Evolutionary conservation across 2,113 vertebrate species (phyloP).

Genomic region (Corynorhinus townsendii): DNA sequence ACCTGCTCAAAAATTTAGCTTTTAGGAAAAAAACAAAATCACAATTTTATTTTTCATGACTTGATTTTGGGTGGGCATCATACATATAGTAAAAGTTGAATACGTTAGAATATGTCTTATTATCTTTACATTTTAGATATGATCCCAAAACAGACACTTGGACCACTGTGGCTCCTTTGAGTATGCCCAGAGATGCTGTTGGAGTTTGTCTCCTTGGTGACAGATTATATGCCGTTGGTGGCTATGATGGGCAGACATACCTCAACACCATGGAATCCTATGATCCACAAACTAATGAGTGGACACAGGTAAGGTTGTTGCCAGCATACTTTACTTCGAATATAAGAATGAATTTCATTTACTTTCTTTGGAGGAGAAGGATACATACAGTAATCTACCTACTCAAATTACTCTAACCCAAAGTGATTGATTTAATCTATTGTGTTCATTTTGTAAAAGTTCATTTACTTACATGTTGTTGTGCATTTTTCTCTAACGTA

Average conservation of each 20-base stretch:
- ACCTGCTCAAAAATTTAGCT: background rate
- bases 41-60: background rate
- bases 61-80: fast-evolving
- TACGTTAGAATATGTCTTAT: background rate
- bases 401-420: background rate
- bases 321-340: background rate
- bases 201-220: constrained; percentile 86
- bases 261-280: constrained; percentile 86
- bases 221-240: constrained; percentile 84
- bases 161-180: constrained; percentile 85
- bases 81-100: background rate
- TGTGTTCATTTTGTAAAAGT: background rate
- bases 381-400: background rate
- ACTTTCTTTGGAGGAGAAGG: background rate
- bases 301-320: constrained; percentile 79
- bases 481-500: background rate
- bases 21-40: background rate
- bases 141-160: constrained; percentile 87
- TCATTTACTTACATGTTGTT: background rate
- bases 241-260: constrained; percentile 86
- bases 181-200: constrained; percentile 85
- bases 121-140: constrained; percentile 75
- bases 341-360: background rate
- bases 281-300: constrained; percentile 85
- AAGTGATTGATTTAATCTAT: background rate